A percentile compares a stretch with the other conserved stretches of the same genome.
These are phyloP conservation scores for Notarius quadriscutis DNA, from an alignment of 2,113 vertebrate genomes.

Conservation along the genomic window DNA sequence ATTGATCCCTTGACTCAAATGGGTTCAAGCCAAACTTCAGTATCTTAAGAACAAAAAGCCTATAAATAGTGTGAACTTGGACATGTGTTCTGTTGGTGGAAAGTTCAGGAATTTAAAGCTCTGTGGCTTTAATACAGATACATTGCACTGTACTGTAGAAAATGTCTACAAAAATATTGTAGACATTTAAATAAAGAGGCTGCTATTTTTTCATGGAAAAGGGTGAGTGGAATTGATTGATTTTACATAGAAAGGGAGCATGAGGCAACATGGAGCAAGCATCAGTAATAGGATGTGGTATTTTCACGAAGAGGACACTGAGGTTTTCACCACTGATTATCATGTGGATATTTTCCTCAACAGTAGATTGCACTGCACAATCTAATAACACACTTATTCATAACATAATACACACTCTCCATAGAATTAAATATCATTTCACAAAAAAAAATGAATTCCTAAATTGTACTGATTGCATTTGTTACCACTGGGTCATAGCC, in stretches of 20 bases:
- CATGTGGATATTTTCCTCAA: neutral
- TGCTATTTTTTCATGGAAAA: too few species aligned
- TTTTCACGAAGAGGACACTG: too few species aligned
- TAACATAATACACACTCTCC: neutral
- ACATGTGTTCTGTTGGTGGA: neutral
- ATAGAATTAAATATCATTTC: neutral
- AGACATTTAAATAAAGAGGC: too few species aligned
- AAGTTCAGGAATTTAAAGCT: neutral
- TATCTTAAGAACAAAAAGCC: neutral
- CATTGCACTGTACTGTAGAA: too few species aligned
- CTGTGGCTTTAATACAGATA: neutral
- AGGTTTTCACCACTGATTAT: neutral
- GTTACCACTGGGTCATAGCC: neutral
- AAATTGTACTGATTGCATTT: neutral
- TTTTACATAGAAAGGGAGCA: too few species aligned
- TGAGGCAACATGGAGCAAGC: too few species aligned
- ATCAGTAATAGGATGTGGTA: too few species aligned
- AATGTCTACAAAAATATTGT: too few species aligned
- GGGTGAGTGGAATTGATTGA: too few species aligned
- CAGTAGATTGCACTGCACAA: neutral
- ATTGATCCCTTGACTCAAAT: neutral
- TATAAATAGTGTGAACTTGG: neutral
- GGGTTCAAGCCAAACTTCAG: neutral
- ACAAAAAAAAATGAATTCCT: neutral
- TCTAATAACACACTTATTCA: neutral